Evolutionary conservation across 2,797 vertebrate species (phyloP).

Genomic region (Eulemur mongoz): DNA sequence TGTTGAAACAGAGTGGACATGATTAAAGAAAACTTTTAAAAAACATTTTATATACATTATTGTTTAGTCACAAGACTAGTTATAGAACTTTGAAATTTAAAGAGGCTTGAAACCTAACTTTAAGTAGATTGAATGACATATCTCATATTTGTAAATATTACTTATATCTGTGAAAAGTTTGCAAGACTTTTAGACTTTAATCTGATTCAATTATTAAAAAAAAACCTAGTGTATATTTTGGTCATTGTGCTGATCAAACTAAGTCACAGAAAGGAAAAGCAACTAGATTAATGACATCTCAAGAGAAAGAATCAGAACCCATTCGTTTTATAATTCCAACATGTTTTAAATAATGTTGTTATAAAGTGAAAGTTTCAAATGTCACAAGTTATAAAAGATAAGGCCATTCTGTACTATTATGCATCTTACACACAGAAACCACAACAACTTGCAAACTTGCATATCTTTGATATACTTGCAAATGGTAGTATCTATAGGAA

Average conservation of each 20-base stretch:
- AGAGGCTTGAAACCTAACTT: neutral
- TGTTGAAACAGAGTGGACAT: neutral
- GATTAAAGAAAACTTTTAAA: neutral
- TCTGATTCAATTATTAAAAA: neutral
- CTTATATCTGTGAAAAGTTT: neutral
- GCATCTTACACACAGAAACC: neutral
- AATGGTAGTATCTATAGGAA: neutral
- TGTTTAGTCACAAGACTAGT: neutral
- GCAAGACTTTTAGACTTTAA: neutral
- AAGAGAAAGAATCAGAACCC: neutral
- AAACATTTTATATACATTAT: neutral
- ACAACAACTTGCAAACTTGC: neutral
- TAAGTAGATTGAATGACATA: neutral
- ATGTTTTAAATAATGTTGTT: neutral
- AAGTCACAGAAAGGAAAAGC: neutral
- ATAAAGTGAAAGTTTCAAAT: neutral
- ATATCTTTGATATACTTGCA: neutral
- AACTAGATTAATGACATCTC: neutral
- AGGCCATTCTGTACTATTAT: neutral
- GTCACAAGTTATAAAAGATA: neutral
- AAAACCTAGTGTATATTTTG: neutral
- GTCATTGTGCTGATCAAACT: neutral
- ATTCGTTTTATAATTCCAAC: neutral
- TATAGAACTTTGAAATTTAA: neutral
- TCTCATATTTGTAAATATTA: neutral